Conservation (phyloP, 2,113 vertebrate species). For the Oplegnathus fasciatus region DNA sequence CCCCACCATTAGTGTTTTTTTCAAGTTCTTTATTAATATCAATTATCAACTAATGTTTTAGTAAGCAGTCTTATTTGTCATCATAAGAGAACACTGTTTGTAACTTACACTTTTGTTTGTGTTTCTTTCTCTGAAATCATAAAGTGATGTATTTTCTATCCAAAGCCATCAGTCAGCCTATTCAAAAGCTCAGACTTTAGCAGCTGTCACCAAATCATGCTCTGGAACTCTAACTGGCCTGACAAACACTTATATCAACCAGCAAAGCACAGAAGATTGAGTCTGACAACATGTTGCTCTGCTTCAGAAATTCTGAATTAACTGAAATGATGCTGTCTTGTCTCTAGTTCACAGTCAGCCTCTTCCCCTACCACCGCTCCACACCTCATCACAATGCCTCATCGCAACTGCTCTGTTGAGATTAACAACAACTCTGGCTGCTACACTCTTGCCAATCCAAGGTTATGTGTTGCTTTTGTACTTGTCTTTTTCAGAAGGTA, state of each 20-base stretch:
- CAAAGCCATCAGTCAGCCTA: no score
- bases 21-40: background rate
- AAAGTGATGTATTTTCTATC: no score
- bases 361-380: background rate
- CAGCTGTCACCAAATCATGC: no score
- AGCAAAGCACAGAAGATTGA: background rate
- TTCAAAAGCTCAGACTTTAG: no score
- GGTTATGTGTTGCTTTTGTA: constrained; percentile 33
- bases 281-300: background rate
- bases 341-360: constrained; percentile 5
- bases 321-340: background rate
- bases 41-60: background rate
- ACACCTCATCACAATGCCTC: constrained; percentile 58
- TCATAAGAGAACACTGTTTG: background rate
- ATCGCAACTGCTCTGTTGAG: constrained; percentile 65
- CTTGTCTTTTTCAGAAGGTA: background rate
- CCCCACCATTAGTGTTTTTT: background rate
- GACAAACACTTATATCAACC: no score
- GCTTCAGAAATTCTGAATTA: background rate
- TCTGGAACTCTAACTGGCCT: no score
- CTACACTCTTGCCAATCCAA: constrained; percentile 69
- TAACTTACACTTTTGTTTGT: background rate
- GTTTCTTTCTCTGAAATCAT: background rate
- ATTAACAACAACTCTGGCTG: constrained; percentile 65
- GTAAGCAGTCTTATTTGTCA: background rate